A percentile compares a stretch with the other conserved stretches of the same genome.
Conservation (phyloP, 2,113 vertebrate genomes). For the Nycticebus coucang region DNA sequence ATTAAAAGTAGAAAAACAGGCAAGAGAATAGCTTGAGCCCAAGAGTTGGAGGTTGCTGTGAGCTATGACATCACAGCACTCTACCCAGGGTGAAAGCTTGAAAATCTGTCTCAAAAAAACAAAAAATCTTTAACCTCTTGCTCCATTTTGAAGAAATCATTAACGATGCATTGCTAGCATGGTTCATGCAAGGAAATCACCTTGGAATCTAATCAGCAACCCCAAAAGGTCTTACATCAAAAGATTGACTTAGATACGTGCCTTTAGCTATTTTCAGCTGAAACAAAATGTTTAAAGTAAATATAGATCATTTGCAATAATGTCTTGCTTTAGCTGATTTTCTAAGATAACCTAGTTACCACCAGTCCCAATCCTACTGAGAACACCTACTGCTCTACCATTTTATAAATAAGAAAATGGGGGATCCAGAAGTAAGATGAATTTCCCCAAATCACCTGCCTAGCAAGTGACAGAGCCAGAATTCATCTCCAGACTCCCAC, state of each 20-base stretch:
- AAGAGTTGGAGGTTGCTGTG: too few relatives aligned
- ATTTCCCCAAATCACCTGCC: not conserved
- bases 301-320: not conserved
- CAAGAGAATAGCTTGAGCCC: too few relatives aligned
- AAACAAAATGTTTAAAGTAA: conserved; percentile 15
- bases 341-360: not conserved
- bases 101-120: too few relatives aligned
- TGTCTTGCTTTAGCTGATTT: not conserved
- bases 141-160: conserved; percentile 10
- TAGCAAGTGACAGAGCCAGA: not conserved
- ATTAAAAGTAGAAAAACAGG: too few relatives aligned
- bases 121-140: not conserved
- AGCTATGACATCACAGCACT: too few relatives aligned
- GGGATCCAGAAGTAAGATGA: not conserved
- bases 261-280: not conserved
- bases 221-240: not conserved
- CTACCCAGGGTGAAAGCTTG: too few relatives aligned
- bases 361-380: not conserved
- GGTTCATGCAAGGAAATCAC: not conserved
- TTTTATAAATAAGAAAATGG: not conserved
- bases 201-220: not conserved
- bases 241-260: not conserved
- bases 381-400: not conserved
- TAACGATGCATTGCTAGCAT: not conserved
- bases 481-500: not conserved